Percentiles rank a stretch among this genome's conserved stretches.
phyloP scores from a whole-genome alignment of 2,888 invertebrate genomes.

The Diarsia brunnea region DNA sequence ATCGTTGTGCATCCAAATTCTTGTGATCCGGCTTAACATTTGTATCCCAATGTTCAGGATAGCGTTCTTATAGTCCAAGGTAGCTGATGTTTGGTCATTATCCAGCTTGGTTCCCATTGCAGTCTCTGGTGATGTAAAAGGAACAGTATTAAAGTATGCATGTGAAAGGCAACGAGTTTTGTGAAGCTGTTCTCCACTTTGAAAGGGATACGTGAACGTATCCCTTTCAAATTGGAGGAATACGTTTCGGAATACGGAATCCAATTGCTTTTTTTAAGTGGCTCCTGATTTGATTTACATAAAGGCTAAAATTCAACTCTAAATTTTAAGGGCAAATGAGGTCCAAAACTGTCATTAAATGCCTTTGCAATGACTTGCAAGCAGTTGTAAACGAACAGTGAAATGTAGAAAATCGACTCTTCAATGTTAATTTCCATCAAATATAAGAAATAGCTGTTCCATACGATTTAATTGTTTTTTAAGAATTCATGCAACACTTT shows the following conservation, averaged over 20 bases:
- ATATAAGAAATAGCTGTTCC: neutral
- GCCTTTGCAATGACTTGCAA: neutral
- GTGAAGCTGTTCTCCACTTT: neutral
- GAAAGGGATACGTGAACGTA: conserved; percentile 16
- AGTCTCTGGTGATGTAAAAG: conserved; percentile 78
- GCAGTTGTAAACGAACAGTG: neutral
- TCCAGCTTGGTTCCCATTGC: conserved; percentile 92
- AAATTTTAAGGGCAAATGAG: neutral
- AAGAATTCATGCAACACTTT: no score
- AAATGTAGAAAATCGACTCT: neutral
- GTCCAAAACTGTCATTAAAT: neutral
- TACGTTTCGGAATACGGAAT: neutral
- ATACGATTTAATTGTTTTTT: neutral
- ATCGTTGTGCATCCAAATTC: conserved; percentile 91
- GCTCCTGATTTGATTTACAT: neutral
- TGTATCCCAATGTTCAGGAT: conserved; percentile 80
- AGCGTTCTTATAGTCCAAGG: conserved; percentile 88
- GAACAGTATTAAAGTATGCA: neutral
- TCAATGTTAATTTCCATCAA: neutral
- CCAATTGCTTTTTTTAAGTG: conserved; percentile 3
- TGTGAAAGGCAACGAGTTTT: neutral
- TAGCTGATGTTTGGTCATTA: conserved; percentile 77
- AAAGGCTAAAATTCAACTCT: neutral
- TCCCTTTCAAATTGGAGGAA: no score
- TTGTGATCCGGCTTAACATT: conserved; percentile 75